phyloP scores from a whole-genome alignment of 2,797 vertebrate species.

The Pangasius larnaudii region DNA sequence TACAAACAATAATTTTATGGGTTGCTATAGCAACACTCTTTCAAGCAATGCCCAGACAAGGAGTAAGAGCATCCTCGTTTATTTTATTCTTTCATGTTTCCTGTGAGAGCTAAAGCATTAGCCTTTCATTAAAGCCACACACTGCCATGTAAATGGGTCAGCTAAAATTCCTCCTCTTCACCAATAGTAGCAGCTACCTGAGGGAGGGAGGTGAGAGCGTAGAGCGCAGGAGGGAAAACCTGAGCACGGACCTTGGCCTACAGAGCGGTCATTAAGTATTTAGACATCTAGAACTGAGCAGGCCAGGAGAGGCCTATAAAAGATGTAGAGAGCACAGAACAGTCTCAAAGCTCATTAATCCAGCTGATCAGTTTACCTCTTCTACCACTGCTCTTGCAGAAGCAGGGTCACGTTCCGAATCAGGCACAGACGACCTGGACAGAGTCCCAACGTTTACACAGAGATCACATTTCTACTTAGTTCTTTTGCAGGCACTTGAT shows the following conservation, averaged over 20 bases:
- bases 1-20: constrained; percentile 21
- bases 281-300: constrained; percentile 48
- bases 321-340: constrained; percentile 51
- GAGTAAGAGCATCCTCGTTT: constrained; percentile 36
- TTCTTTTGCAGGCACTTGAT: not conserved
- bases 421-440: constrained; percentile 39
- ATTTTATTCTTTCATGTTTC: constrained; percentile 48
- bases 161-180: constrained; percentile 34
- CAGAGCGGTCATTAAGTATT: constrained; percentile 56
- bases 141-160: constrained; percentile 13
- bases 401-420: constrained; percentile 42
- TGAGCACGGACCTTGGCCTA: constrained; percentile 22
- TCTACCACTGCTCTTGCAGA: constrained; percentile 38
- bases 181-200: constrained; percentile 29
- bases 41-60: constrained; percentile 38
- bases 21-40: constrained; percentile 54
- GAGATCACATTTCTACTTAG: constrained; percentile 28
- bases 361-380: constrained; percentile 57
- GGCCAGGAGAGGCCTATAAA: constrained; percentile 54
- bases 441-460: constrained; percentile 18
- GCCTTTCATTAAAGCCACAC: constrained; percentile 42
- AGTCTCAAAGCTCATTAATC: constrained; percentile 56
- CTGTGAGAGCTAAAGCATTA: constrained; percentile 39
- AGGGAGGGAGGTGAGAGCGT: constrained; percentile 19
- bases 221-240: constrained; percentile 21